Conservation (phyloP, 2,888 invertebrate species). For the Caradrina clavipalpis region DNA sequence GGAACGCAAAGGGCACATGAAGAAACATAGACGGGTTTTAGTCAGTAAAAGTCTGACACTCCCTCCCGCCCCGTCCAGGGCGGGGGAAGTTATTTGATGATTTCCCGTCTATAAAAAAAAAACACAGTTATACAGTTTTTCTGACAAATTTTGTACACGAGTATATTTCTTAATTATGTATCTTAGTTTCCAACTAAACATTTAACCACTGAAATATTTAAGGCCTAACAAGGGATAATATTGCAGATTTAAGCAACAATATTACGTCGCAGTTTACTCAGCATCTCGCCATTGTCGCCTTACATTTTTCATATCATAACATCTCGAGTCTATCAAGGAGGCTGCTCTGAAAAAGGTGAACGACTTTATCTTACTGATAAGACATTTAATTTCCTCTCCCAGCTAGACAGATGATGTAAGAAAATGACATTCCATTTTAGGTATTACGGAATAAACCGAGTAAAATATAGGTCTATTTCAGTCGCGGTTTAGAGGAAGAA, state of each 20-base stretch:
- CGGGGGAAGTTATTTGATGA: too few species aligned
- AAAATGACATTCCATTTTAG: constrained; percentile 72
- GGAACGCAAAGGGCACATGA: too few species aligned
- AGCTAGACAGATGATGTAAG: constrained; percentile 78
- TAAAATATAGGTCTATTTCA: constrained; percentile 38
- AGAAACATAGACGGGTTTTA: too few species aligned
- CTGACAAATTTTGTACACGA: too few species aligned
- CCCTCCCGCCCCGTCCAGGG: too few species aligned
- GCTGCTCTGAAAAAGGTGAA: constrained; percentile 74
- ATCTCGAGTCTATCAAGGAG: constrained; percentile 64
- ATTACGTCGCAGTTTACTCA: constrained; percentile 7
- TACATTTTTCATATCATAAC: constrained; percentile 53
- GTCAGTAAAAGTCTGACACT: too few species aligned
- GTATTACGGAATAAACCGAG: constrained; percentile 42
- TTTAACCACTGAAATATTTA: too few species aligned
- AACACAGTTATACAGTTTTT: too few species aligned
- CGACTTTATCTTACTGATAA: constrained; percentile 81
- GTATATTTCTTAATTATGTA: too few species aligned
- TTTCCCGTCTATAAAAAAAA: too few species aligned
- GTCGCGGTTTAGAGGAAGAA: constrained; percentile 8
- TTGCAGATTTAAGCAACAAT: constrained; percentile 3
- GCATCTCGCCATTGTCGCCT: constrained; percentile 9
- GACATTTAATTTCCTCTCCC: constrained; percentile 85
- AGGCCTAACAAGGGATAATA: too few species aligned
- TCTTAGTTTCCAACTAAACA: too few species aligned